A percentile compares a stretch with the other conserved stretches of the same genome.
Evolutionary conservation across 2,888 invertebrate species (phyloP).

Genomic region (Trissoscelio sp.): DNA sequence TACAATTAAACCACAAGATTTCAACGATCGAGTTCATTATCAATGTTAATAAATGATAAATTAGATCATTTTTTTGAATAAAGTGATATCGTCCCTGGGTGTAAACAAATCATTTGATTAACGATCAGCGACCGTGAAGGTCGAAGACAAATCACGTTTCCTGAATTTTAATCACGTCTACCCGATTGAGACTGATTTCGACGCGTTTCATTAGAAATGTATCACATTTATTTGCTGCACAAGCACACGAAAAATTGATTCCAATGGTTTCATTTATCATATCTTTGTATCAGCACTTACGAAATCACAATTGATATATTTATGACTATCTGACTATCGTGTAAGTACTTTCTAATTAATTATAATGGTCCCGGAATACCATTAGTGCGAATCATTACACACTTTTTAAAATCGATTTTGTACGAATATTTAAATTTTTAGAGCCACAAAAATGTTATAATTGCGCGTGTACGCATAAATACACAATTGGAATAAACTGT

Average conservation of each 20-base stretch:
- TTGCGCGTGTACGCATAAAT: neutral
- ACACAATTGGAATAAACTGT: slow-evolving; percentile 6
- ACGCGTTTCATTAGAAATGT: slow-evolving; percentile 17
- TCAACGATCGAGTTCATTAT: neutral
- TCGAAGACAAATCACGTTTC: slow-evolving; percentile 30
- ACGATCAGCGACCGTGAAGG: slow-evolving; percentile 29
- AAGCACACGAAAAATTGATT: slow-evolving; percentile 19
- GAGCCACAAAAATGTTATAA: neutral
- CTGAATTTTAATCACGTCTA: slow-evolving; percentile 18
- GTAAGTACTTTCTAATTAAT: slow-evolving; percentile 55
- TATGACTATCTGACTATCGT: slow-evolving; percentile 29
- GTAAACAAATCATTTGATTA: slow-evolving; percentile 10
- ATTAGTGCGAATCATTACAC: slow-evolving; percentile 22
- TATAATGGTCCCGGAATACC: slow-evolving; percentile 30
- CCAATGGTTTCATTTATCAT: slow-evolving; percentile 27
- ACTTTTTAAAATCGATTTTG: slow-evolving; percentile 12
- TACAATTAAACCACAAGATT: no score
- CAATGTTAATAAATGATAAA: slow-evolving; percentile 20
- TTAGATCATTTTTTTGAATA: slow-evolving; percentile 3
- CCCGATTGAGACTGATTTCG: slow-evolving; percentile 12
- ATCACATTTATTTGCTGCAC: slow-evolving; percentile 14
- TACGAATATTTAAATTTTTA: slow-evolving; percentile 7
- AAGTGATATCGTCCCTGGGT: slow-evolving; percentile 34
- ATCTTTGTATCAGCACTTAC: slow-evolving; percentile 42
- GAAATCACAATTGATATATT: slow-evolving; percentile 59